Evolutionary conservation across 2,888 invertebrate species (phyloP), one percentile per base, ranked within the genome.

Genomic region (Netelia inedita): DNA sequence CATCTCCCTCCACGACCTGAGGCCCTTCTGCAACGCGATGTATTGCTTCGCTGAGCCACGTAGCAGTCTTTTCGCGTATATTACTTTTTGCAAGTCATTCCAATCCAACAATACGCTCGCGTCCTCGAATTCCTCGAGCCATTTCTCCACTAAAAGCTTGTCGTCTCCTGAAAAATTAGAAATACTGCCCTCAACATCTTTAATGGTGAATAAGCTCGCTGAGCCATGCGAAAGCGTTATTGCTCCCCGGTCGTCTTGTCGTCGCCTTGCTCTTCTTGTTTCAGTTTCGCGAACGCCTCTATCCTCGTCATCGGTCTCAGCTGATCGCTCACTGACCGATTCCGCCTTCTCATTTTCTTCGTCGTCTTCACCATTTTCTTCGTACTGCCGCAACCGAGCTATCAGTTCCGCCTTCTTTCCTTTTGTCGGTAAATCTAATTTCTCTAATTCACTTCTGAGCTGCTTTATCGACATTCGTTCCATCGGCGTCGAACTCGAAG

Each of bases 61-160:
- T 23, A 88, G 59, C 23, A 88, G 63, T 66, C 66, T 78, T 66
- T 86, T 88, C 1, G 87, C 85, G 16, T 88, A 88, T 5, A 88
- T 78, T 1, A 88, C 82, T 66, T 74, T 86, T 35, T 88, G 87
- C 0, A 78, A 55, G 11, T 89, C 79, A 0, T 55, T 73, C 87
- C 85, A 88, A 0, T 59, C 2, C 35, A 87, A 87, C 10, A 89
- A 23, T 21, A 16, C 63, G 2, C 85, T 74, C 11, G 78, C 87
- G 55, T 89, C 87, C 21, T 89, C 88, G 19, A 88, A 87, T 6
- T 87, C 82, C 0, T 61, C 28, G 0, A 88, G 28, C 87, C 87
- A 89, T n/a, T 72, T 69, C 16, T 76, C 66, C 1, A 86, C 59
- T 43, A 63, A 63, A 19, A 72, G 23, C 9, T 68, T 69, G n/a